Base-by-base conservation (phyloP, 92 coral and sea anemone species). In the Paramuricea clavata region DNA sequence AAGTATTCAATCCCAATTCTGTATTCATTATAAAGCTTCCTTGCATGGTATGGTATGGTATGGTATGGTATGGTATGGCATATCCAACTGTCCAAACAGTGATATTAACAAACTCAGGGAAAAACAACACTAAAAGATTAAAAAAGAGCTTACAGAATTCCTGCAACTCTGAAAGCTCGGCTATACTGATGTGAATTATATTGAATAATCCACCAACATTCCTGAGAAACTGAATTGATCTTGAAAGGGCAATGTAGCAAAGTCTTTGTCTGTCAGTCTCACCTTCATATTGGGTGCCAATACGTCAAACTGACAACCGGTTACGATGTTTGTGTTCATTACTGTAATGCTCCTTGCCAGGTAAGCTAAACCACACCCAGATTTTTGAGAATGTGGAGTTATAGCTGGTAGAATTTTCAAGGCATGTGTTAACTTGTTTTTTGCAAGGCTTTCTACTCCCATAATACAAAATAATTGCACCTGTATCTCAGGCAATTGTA, bases 21-120 rank as follows among this genome's bases (percentile, higher is more conserved):
- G 25, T 74, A 74, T 22, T 74, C 25, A 5, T 74, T 12, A 39
- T 42, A 42, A 56, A 92, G 32, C 49, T 52, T 19, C 49, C 44
- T 36, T 42, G 95, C 91, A 86, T 92, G 93, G 72, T 86, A 89
- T 39, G 44, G 44, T 39, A 39, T 39, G 44, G 44, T 10, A 39
- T 39, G 10, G 5, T n/a, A n/a, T n/a, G n/a, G n/a, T n/a, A n/a
- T 22, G 90, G 90, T 34, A 92, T 85, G 42, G 94, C 94, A 89
- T 92, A 92, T 15, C 90, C 94, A 17, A 92, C 87, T 25, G 92
- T 92, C 93, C 93, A 92, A 8, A 60, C 33, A 28, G 94, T 76
- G 21, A 91, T 86, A 88, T 87, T 83, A 2, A 83, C 75, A 59
- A 82, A 49, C 49, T 26, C 6, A 36, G 85, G 89, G n/a, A 34